Base-by-base conservation (phyloP, 2,888 invertebrate genomes). In the Crocallis elinguaria region DNA sequence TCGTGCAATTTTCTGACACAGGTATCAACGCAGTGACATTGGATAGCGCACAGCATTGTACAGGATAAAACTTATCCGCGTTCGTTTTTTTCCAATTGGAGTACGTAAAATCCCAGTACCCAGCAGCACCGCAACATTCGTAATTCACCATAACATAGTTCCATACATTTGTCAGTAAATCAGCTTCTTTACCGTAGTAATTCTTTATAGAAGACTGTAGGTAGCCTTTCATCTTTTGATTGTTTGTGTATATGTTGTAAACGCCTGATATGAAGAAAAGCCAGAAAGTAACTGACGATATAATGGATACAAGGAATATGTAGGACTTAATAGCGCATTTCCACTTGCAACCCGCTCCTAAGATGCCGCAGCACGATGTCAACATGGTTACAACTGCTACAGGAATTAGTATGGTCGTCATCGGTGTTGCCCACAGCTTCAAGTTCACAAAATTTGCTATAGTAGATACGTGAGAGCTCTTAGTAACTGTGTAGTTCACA, bases 311-410 rank as follows among this genome's bases (percentile, higher is more conserved):
- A 1, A 89, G 77, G 23, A 88, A 79, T 11, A 90, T 72, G 62
- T 90, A 91, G 0, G 82, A 71, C 55, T 89, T 87, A 1, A 88
- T 69, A 0, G 89, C 88, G 41, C 88, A 89, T 72, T 85, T 84
- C 8, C 84, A 43, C 62, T 73, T 82, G 56, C 88, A 90, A 0
- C 87, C 86, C 0, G 90, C 86, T 1, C 88, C 88, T 0, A 89
- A 59, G 0, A 90, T 73, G 0, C 91, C 91, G 50, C 88, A 91
- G 43, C 88, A 88, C 0, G 90, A 86, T 0, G 88, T 87, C 36
- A 86, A 41, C 75, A 87, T 84, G 0, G 81, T 72, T 0, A 88
- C 13, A 0, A 71, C 29, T 0, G 82, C 69, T 27, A 88, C 48
- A 0, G 84, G 80, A 23, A 86, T 79, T 0, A 90, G 58, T 6